Percentiles rank a stretch among this genome's conserved stretches.
Conservation (phyloP, 2,888 invertebrate genomes). For the Brachypterus glaber region DNA sequence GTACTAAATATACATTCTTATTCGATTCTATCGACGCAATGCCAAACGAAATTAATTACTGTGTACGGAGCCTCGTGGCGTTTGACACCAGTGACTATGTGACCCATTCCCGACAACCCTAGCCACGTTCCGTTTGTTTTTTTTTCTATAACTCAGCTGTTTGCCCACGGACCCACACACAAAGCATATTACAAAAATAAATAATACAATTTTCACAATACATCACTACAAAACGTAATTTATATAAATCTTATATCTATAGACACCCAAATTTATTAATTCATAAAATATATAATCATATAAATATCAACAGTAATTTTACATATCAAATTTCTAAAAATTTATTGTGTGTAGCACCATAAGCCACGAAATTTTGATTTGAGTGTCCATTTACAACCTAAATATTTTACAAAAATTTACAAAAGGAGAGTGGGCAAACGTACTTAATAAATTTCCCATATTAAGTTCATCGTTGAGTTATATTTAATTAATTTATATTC, state of each 20-base stretch:
- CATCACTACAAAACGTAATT: conserved; percentile 1
- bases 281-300: conserved; percentile 4
- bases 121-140: conserved; percentile 20
- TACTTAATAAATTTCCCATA: too few species aligned
- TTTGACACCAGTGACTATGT: conserved; percentile 40
- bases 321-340: conserved; percentile 2
- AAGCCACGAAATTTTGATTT: not conserved
- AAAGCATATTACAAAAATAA: conserved; percentile 1
- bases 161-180: conserved; percentile 13
- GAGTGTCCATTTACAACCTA: conserved; percentile 1
- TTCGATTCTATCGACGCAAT: conserved; percentile 43
- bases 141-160: conserved; percentile 28
- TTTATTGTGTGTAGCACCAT: conserved; percentile 4
- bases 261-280: conserved; percentile 4
- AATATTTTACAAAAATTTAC: conserved; percentile 2
- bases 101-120: conserved; percentile 38
- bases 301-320: conserved; percentile 4
- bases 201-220: conserved; percentile 3
- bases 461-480: conserved; percentile 24
- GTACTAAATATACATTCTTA: conserved; percentile 43
- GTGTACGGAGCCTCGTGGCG: conserved; percentile 37
- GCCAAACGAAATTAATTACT: conserved; percentile 41
- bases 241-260: not conserved
- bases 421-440: conserved; percentile 4
- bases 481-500: conserved; percentile 35